A percentile compares a stretch with the other conserved stretches of the same genome.
These are phyloP conservation scores for Drosophila subpulchrella DNA, from an alignment of 1,140 invertebrate species.

Conservation along the genomic window DNA sequence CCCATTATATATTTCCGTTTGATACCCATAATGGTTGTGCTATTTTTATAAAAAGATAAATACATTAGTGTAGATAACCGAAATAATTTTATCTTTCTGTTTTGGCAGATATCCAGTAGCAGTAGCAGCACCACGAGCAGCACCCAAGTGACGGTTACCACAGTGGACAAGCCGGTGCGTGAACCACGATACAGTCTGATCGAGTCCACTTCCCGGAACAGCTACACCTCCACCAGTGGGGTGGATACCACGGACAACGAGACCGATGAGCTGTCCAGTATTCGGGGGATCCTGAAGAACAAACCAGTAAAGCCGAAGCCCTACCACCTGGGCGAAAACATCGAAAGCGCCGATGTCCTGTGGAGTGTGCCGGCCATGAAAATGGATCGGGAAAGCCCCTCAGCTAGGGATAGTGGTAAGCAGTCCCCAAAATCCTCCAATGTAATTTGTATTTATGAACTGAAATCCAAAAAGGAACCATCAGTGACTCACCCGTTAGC, in stretches of 20 bases:
- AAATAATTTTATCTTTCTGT: background rate
- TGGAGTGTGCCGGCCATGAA: conserved; percentile 85
- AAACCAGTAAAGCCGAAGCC: conserved; percentile 89
- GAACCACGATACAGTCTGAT: conserved; percentile 60
- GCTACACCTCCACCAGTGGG: conserved; percentile 79
- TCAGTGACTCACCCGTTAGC: conserved; percentile 51
- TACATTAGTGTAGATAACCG: too few species aligned
- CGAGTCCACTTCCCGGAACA: conserved; percentile 65
- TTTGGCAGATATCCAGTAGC: background rate
- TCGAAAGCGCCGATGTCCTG: conserved; percentile 84
- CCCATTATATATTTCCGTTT: too few species aligned
- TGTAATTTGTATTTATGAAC: too few species aligned
- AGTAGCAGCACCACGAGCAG: background rate
- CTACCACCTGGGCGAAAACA: conserved; percentile 88
- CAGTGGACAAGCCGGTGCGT: conserved; percentile 36
- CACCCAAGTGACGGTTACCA: conserved; percentile 68
- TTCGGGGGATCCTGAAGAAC: conserved; percentile 89
- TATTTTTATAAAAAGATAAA: too few species aligned
- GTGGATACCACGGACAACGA: conserved; percentile 84
- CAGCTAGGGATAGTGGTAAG: conserved; percentile 55
- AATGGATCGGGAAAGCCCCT: conserved; percentile 48
- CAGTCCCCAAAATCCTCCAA: background rate
- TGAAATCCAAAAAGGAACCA: background rate
- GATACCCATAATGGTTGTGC: too few species aligned
- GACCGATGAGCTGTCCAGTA: conserved; percentile 85